These are phyloP conservation scores for Bathynomus jamesi DNA, from an alignment of 1,140 invertebrate genomes.

Conservation along the genomic window DNA sequence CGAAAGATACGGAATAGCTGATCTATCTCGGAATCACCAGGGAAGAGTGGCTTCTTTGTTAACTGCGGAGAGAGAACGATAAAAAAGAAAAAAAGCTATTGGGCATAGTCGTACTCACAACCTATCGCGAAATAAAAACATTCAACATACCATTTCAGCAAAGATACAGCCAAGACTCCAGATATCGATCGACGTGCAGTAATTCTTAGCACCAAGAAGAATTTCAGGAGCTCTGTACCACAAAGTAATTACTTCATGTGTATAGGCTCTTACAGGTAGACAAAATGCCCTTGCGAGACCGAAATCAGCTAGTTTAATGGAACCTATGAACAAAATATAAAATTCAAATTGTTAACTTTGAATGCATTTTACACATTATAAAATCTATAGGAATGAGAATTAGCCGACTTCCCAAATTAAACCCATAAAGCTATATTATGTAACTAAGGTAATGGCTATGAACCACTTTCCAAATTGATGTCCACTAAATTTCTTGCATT, in stretches of 20 bases:
- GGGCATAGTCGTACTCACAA: no score
- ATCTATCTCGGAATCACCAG: slow-evolving; percentile 95
- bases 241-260: slow-evolving; percentile 90
- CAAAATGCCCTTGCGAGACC: slow-evolving; percentile 75
- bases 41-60: slow-evolving; percentile 71
- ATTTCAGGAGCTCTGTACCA: slow-evolving; percentile 97
- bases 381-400: no score
- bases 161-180: slow-evolving; percentile 96
- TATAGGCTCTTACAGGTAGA: slow-evolving; percentile 74
- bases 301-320: slow-evolving; percentile 86
- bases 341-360: neutral
- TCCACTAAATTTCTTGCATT: no score
- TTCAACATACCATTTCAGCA: slow-evolving; percentile 79
- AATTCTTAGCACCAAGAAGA: slow-evolving; percentile 78
- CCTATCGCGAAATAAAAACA: no score
- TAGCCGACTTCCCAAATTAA: no score
- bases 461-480: no score
- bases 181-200: slow-evolving; percentile 81
- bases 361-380: no score
- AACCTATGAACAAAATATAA: no score
- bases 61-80: slow-evolving; percentile 58
- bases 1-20: slow-evolving; percentile 89
- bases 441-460: no score
- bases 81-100: no score
- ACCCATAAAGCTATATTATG: no score